phyloP scores from a whole-genome alignment of 2,797 vertebrate species.

The Lutjanus campechanus region DNA sequence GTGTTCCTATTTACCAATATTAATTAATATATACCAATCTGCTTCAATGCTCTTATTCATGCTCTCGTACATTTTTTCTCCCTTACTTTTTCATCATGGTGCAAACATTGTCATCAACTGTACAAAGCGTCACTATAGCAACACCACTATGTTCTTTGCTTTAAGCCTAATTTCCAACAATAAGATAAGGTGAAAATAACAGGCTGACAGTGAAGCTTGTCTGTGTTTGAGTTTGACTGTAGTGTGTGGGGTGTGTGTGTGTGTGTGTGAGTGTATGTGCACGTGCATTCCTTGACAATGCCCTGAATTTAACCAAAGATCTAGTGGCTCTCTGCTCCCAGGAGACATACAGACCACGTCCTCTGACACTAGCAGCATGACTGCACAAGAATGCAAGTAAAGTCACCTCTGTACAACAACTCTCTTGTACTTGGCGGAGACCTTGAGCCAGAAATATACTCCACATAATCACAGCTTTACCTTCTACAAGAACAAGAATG shows the following conservation, averaged over 20 bases:
- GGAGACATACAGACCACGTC: conserved; percentile 16
- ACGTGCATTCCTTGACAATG: conserved; percentile 3
- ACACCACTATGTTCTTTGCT: conserved; percentile 68
- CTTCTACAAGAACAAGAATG: neutral
- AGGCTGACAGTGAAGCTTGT: conserved; percentile 21
- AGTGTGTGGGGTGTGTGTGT: conserved; percentile 2
- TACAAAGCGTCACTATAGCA: conserved; percentile 79
- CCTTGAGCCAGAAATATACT: conserved; percentile 21
- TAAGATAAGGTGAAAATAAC: conserved; percentile 46
- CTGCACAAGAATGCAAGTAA: conserved; percentile 13
- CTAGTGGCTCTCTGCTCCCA: conserved; percentile 4
- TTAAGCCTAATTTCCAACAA: conserved; percentile 56
- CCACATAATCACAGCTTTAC: conserved; percentile 11
- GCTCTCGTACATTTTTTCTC: conserved; percentile 1
- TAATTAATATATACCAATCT: neutral
- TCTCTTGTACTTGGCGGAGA: conserved; percentile 4
- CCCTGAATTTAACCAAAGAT: conserved; percentile 20
- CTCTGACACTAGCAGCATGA: conserved; percentile 11
- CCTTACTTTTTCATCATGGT: conserved; percentile 15
- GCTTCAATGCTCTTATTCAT: conserved; percentile 9
- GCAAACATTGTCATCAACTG: conserved; percentile 52
- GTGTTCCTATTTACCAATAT: neutral
- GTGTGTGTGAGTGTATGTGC: neutral
- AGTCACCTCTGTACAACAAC: conserved; percentile 36
- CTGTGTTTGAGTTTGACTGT: neutral